Base-by-base conservation (phyloP, 2,797 vertebrate species). In the Artibeus lituratus region DNA sequence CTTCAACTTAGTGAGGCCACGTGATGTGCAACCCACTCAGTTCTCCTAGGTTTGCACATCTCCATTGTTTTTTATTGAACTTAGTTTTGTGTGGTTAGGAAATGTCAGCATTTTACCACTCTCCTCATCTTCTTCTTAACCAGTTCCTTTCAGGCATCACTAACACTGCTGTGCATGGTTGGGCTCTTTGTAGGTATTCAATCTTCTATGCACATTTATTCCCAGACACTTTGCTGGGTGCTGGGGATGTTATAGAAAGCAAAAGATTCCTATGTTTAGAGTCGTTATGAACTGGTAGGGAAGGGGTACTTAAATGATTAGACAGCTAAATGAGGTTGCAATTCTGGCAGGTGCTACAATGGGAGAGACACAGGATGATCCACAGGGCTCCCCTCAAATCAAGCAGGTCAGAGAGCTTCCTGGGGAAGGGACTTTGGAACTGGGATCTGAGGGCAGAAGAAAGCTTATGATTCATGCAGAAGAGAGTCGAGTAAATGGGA, bases 21-120 rank as follows among this genome's bases (percentile, higher is more conserved):
- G 6, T 90, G 72, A 55, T n/a, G 1, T 11, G 19, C 62, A 77
- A 42, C 15, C n/a, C 44, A 35, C 57, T 82, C 57, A 15, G 21
- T 69, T 94, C 49, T 87, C 65, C n/a, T 59, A 24, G 57, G 69
- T 78, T 70, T 92, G 57, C 73, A 97, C n/a, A 47, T 90, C 32
- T 70, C 67, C 49, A 51, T 78, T 70, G 32, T 42, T 73, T 84
- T 82, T 15, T 42, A 37, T 47, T 22, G 57, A 69, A 69, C 15
- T 72, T 44, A 26, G 39, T 95, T 81, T 42, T 51, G 5, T 29
- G 9, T 53, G 82, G 29, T 62, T 37, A 65, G 62, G 51, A 92
- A 86, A 86, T 76, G 47, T 39, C 37, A 83, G 82, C 62, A 14
- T 69, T 51, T 89, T 22, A 32, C 42, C 0, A 7, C 24, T 55